Evolutionary conservation across 2,888 invertebrate genomes (phyloP).

Genomic region (Plebejus melissa): DNA sequence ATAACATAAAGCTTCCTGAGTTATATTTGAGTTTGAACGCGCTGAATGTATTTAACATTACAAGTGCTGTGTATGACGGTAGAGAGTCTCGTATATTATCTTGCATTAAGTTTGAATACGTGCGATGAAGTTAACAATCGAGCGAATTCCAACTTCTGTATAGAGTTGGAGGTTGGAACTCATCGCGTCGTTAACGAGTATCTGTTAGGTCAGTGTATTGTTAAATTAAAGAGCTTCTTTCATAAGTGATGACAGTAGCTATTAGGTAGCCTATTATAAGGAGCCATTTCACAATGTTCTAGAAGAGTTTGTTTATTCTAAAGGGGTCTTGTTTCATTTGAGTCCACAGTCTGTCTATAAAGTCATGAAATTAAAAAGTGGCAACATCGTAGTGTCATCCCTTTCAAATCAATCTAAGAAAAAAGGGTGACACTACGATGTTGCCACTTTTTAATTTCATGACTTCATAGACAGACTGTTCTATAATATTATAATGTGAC

Average conservation of each 20-base stretch:
- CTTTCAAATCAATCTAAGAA: too few relatives aligned
- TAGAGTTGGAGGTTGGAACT: neutral
- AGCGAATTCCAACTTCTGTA: conserved; percentile 10
- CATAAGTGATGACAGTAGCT: neutral
- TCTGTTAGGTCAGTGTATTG: conserved; percentile 3
- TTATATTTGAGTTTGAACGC: neutral
- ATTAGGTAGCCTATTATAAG: neutral
- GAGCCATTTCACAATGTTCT: too few relatives aligned
- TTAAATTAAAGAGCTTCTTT: neutral
- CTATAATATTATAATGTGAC: too few relatives aligned
- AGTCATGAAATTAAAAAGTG: too few relatives aligned
- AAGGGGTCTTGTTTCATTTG: too few relatives aligned
- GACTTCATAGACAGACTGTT: too few relatives aligned
- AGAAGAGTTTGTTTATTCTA: too few relatives aligned
- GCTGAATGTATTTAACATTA: neutral
- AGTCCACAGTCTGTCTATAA: too few relatives aligned
- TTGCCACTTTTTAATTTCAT: too few relatives aligned
- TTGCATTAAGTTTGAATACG: conserved; percentile 1
- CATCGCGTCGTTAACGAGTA: neutral
- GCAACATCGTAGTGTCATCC: too few relatives aligned
- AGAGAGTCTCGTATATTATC: conserved; percentile 15
- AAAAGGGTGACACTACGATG: too few relatives aligned
- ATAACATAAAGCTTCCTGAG: neutral
- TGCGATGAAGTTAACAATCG: conserved; percentile 20
- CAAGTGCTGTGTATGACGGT: conserved; percentile 11